Conservation (phyloP, 2,797 vertebrate species). For the Scomberomorus guttatus region DNA sequence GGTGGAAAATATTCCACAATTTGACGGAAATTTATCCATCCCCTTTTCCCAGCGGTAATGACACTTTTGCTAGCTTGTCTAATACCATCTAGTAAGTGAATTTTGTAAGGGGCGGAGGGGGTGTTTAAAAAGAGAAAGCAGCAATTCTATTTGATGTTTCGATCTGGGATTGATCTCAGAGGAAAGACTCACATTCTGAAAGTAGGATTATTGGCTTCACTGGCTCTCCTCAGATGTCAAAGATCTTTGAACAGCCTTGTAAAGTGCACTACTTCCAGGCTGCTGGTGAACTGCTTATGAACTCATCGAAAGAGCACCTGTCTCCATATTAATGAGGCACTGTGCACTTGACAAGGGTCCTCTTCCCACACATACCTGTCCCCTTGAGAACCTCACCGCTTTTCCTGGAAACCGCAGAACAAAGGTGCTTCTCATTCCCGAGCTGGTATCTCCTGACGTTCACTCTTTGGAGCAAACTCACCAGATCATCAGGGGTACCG, state of each 20-base stretch:
- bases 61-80: conserved; percentile 89
- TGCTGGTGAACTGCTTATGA: conserved; percentile 95
- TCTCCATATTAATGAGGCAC: conserved; percentile 92
- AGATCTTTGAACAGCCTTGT: conserved; percentile 99
- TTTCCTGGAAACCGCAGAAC: conserved; percentile 84
- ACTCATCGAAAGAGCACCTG: conserved; percentile 93
- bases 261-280: conserved; percentile 95
- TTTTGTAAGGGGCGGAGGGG: conserved; percentile 84
- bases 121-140: conserved; percentile 86
- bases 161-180: conserved; percentile 98
- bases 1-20: conserved; percentile 88
- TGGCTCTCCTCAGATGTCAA: conserved; percentile 98
- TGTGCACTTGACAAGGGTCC: conserved; percentile 77
- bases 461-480: conserved; percentile 29
- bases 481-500: conserved; percentile 31
- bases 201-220: conserved; percentile 99
- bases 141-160: conserved; percentile 98
- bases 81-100: conserved; percentile 94
- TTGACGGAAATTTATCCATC: conserved; percentile 87
- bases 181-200: conserved; percentile 97
- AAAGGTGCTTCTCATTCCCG: conserved; percentile 65
- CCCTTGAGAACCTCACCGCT: conserved; percentile 77
- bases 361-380: conserved; percentile 87
- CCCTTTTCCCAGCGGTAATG: conserved; percentile 88
- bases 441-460: conserved; percentile 52